phyloP scores from a whole-genome alignment of 2,888 invertebrate genomes.

The Drosophila pseudotalamancana region DNA sequence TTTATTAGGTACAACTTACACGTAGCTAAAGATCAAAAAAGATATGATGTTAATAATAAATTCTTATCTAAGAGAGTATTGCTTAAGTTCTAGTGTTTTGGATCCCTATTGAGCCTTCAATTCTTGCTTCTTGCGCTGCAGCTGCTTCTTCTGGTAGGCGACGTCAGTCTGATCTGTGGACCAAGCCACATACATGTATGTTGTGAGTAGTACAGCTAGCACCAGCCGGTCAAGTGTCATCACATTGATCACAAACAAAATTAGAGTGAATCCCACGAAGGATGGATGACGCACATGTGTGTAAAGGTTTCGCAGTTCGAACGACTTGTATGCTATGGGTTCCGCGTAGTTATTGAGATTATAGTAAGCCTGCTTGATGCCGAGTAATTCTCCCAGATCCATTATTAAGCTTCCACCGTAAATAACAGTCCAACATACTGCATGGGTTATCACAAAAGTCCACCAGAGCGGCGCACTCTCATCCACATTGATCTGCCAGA shows the following conservation, averaged over 20 bases:
- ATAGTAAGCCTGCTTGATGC: conserved; percentile 88
- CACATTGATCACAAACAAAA: conserved; percentile 86
- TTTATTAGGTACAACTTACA: conserved; percentile 14
- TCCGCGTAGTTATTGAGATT: conserved; percentile 85
- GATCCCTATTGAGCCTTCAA: conserved; percentile 74
- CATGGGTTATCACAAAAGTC: conserved; percentile 85
- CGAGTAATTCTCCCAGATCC: conserved; percentile 87
- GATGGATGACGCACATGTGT: conserved; percentile 88
- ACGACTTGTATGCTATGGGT: conserved; percentile 86
- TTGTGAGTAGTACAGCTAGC: conserved; percentile 85
- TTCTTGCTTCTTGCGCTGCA: conserved; percentile 85
- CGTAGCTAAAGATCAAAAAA: conserved; percentile 9
- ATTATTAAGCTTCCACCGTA: conserved; percentile 87
- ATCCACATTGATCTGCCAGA: conserved; percentile 86
- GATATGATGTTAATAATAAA: conserved; percentile 11
- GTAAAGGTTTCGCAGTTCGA: conserved; percentile 85
- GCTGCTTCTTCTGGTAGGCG: conserved; percentile 85
- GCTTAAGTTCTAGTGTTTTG: neutral
- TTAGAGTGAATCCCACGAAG: conserved; percentile 86
- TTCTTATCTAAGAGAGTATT: conserved; percentile 1
- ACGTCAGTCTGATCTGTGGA: conserved; percentile 86
- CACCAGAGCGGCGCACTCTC: conserved; percentile 84
- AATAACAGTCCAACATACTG: conserved; percentile 86
- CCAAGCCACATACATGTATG: conserved; percentile 87
- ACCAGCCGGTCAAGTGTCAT: conserved; percentile 88